Evolutionary conservation across 2,797 vertebrate species (phyloP).

Genomic region (Galaxias olidus): DNA sequence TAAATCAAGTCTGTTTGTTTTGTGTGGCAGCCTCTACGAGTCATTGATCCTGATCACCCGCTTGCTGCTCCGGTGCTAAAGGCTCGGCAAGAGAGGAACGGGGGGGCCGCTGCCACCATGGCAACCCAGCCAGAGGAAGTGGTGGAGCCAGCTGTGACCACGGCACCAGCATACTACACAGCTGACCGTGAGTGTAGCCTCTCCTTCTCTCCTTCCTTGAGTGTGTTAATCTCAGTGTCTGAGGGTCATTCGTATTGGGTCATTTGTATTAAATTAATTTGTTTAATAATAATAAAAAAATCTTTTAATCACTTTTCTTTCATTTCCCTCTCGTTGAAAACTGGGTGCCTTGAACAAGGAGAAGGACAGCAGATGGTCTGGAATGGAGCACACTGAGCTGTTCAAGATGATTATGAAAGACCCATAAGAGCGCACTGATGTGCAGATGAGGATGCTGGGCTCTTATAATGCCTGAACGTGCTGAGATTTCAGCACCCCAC

Average conservation of each 20-base stretch:
- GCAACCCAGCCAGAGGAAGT: conserved; percentile 67
- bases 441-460: no score
- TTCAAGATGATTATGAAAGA: no score
- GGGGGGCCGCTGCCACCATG: conserved; percentile 43
- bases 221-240: neutral
- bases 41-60: conserved; percentile 96
- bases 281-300: no score
- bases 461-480: no score
- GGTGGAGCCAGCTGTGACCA: conserved; percentile 30
- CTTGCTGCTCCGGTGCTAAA: conserved; percentile 90
- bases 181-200: conserved; percentile 86
- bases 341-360: neutral
- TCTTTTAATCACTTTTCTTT: neutral
- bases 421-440: no score
- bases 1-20: conserved; percentile 3
- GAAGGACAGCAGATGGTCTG: no score
- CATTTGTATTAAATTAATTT: no score
- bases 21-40: conserved; percentile 85
- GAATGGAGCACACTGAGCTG: no score
- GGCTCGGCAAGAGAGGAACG: conserved; percentile 84
- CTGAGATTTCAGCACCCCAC: no score
- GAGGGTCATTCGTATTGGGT: neutral
- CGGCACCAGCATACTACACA: conserved; percentile 79
- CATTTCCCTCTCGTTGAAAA: conserved; percentile 8
- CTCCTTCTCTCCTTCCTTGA: neutral